Percentiles rank a stretch among this genome's conserved stretches.
These are phyloP conservation scores for Cassiopea andromeda DNA, from an alignment of 30 jellyfish, hydroid and myxozoan species.

Conservation along the genomic window DNA sequence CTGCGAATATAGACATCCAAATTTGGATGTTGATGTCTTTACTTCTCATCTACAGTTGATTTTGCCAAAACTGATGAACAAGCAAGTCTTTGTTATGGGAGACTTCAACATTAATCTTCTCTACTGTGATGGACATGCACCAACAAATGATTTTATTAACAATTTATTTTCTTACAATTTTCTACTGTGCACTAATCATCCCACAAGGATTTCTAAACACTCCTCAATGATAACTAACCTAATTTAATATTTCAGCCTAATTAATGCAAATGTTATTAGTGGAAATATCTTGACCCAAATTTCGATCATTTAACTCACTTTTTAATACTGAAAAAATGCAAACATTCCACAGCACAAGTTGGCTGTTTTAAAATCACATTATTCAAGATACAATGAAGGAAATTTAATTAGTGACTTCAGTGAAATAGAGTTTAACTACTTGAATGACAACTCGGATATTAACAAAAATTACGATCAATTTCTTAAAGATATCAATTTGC, in stretches of 20 bases:
- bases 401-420: neutral
- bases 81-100: conserved; percentile 35
- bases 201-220: neutral
- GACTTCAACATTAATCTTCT: conserved; percentile 26
- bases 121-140: conserved; percentile 39
- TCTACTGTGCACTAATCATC: conserved; percentile 59
- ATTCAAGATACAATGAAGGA: neutral
- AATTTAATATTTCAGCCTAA: no score
- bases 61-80: conserved; percentile 25
- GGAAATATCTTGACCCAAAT: neutral
- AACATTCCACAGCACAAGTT: neutral
- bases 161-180: conserved; percentile 35
- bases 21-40: conserved; percentile 28
- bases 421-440: neutral
- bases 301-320: neutral
- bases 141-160: conserved; percentile 42
- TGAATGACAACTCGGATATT: neutral
- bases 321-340: neutral
- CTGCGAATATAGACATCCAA: conserved; percentile 52
- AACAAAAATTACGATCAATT: neutral
- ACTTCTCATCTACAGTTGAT: conserved; percentile 49
- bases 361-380: no score
- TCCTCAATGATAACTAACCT: no score
- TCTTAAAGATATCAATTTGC: neutral
- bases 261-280: neutral